Evolutionary conservation across 2,797 vertebrate genomes (phyloP).

Genomic region (Nyctibius grandis): DNA sequence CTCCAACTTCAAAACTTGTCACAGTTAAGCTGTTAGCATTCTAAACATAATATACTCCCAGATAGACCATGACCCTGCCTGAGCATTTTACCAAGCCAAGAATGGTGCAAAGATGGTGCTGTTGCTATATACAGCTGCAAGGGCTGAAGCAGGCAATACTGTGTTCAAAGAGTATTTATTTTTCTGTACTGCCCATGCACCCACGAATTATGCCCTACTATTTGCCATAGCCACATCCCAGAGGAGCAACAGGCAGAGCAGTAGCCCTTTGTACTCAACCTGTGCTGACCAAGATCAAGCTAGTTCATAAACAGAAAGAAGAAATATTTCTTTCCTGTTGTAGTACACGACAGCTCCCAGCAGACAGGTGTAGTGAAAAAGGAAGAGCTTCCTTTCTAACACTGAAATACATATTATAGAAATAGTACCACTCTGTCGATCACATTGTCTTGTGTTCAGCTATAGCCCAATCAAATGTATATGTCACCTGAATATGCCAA

Average conservation of each 20-base stretch:
- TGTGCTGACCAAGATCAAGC: neutral
- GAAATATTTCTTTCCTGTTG: neutral
- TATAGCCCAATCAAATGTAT: neutral
- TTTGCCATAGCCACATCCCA: neutral
- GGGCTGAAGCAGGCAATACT: accelerated
- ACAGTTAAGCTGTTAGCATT: neutral
- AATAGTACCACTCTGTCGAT: neutral
- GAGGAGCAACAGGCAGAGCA: neutral
- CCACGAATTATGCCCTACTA: neutral
- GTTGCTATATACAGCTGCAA: neutral
- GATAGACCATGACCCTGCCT: neutral
- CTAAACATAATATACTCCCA: neutral
- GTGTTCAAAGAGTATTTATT: neutral
- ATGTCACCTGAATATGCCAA: neutral
- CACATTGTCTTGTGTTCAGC: neutral
- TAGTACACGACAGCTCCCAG: neutral
- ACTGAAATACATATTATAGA: neutral
- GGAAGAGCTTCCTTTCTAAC: neutral
- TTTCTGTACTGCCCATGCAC: neutral
- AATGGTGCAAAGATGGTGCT: neutral
- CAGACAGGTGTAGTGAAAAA: neutral
- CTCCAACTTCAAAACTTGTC: neutral
- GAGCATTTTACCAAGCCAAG: neutral
- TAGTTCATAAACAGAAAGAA: neutral
- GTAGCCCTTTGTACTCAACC: neutral